Evolutionary conservation across 2,113 vertebrate genomes (phyloP), one percentile per base, ranked within the genome.

Genomic region (Rhinoderma darwinii): DNA sequence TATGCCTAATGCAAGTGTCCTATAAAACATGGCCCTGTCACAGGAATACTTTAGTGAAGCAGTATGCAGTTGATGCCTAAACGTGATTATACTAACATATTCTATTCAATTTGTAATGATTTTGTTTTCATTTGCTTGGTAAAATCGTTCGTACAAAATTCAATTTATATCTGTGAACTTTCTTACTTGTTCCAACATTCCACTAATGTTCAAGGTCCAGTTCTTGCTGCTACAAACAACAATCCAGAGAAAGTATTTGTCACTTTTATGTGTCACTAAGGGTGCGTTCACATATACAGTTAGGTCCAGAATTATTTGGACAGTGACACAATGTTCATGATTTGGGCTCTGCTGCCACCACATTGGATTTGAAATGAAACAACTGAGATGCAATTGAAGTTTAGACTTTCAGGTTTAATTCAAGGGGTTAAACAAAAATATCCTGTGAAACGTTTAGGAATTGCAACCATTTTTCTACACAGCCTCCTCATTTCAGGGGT

Each of bases 31-130:
- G 43, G 41, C 27, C 27, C 0, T 51, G 56, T 51, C 56, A 18
- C 61, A 54, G 43, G 74, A 47, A 86, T 79, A 59, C 70, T 43
- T 63, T 78, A 68, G 84, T 66, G 56, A 17, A 25, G 30, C 20
- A 56, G 70, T 43, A 41, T 74, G 82, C 82, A 41, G 84, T 59
- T 6, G 73, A 77, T 63, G 84, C 72, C 43, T 32, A 35, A 75
- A 77, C 63, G n/a, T 12, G 25, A 84, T 73, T 27, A 54, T 18
- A 11, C 70, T 84, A 59, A 78, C 59, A n/a, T 78, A 86, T 86
- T 86, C 84, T 51, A 76, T 78, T 86, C 39, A 20, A 66, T 86
- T 86, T 70, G 59, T 66, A 86, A 78, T 68, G 74, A 86, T 79
- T 68, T 27, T 79, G 30, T 47, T 86, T 79, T 61, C 84, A 68